Conservation (phyloP, 2,113 vertebrate genomes). For the Falco punctatus region DNA sequence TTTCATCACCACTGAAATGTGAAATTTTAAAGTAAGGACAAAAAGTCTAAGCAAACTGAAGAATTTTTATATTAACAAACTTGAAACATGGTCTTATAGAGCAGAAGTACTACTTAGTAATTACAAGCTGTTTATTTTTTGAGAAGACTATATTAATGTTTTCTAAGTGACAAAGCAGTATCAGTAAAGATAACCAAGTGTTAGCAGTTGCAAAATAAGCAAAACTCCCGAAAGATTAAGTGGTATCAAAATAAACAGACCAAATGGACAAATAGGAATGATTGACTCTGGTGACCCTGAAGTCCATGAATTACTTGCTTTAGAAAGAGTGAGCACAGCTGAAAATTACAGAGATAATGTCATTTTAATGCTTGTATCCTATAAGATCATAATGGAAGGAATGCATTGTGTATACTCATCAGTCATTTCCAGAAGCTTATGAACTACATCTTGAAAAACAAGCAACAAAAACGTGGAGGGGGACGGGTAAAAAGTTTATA, state of each 20-base stretch:
- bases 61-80: neutral
- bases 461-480: neutral
- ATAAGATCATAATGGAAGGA: neutral
- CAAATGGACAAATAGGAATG: fast-evolving
- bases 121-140: neutral
- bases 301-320: neutral
- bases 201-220: neutral
- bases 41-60: neutral
- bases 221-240: neutral
- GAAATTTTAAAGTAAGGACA: neutral
- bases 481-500: neutral
- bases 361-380: neutral
- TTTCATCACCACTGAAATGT: constrained; percentile 78
- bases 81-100: neutral
- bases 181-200: neutral
- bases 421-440: neutral
- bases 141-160: neutral
- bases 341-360: neutral
- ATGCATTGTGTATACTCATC: neutral
- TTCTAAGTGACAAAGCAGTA: neutral
- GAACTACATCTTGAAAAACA: neutral
- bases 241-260: neutral
- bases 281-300: neutral
- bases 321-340: neutral
- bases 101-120: neutral